A percentile compares a stretch with the other conserved stretches of the same genome.
Conservation (phyloP, 1,140 invertebrate species). For the Sycophila sp. region DNA sequence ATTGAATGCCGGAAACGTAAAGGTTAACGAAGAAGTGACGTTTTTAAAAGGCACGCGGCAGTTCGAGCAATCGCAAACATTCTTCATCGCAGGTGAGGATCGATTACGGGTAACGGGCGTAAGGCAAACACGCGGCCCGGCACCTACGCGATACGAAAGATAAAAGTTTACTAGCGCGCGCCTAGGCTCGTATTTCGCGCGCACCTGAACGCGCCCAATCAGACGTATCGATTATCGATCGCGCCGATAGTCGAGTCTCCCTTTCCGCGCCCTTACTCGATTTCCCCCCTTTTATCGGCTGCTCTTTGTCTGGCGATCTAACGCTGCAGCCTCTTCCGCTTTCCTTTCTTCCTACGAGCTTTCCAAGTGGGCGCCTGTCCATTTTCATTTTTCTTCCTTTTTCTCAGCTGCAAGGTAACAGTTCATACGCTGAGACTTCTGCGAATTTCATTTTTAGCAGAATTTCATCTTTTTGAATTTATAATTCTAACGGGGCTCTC, state of each 20-base stretch:
- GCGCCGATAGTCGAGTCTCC: not conserved
- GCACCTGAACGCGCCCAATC: not conserved
- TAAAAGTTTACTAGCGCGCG: not conserved
- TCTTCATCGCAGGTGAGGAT: too few relatives aligned
- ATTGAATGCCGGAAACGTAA: too few relatives aligned
- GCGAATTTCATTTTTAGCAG: too few relatives aligned
- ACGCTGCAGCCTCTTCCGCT: not conserved
- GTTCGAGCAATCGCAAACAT: too few relatives aligned
- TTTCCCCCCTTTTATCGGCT: constrained; percentile 6
- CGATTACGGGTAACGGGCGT: not conserved
- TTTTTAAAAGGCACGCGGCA: too few relatives aligned
- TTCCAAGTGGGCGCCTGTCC: not conserved
- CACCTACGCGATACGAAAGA: not conserved
- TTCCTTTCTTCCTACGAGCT: not conserved
- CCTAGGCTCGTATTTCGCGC: not conserved
- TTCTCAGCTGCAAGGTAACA: too few relatives aligned
- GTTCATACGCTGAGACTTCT: too few relatives aligned
- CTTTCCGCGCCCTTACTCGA: constrained; percentile 2
- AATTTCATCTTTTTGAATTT: too few relatives aligned
- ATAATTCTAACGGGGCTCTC: too few relatives aligned
- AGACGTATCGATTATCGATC: constrained; percentile 13
- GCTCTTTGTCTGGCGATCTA: constrained; percentile 12
- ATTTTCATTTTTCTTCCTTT: not conserved
- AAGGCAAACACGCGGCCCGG: not conserved
- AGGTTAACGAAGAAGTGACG: too few relatives aligned